Evolutionary conservation across 2,797 vertebrate species (phyloP).

Genomic region (Rhinophrynus dorsalis): DNA sequence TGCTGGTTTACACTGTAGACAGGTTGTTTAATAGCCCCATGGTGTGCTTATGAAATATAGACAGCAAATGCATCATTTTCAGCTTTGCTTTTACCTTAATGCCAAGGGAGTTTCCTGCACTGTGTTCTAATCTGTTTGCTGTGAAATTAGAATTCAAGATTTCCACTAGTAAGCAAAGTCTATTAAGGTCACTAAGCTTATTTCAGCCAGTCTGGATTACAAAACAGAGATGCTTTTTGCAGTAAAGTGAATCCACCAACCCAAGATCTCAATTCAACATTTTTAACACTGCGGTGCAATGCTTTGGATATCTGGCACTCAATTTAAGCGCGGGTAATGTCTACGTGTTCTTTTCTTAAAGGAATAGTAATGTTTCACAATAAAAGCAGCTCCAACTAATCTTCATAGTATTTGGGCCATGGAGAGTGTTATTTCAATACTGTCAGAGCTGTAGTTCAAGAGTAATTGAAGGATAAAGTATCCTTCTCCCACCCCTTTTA

Average conservation of each 20-base stretch:
- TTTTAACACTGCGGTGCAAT: no score
- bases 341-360: slow-evolving; percentile 3
- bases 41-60: slow-evolving; percentile 15
- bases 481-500: no score
- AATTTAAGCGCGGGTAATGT: slow-evolving; percentile 8
- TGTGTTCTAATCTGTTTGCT: slow-evolving; percentile 23
- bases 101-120: not conserved
- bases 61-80: slow-evolving; percentile 32
- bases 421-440: no score
- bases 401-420: no score
- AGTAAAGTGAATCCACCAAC: slow-evolving; percentile 28
- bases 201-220: slow-evolving; percentile 18
- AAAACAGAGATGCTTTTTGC: slow-evolving; percentile 34
- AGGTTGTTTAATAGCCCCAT: slow-evolving; percentile 30
- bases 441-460: no score
- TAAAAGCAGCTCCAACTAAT: no score
- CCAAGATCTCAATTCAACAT: slow-evolving; percentile 1
- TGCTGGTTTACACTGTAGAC: slow-evolving; percentile 4
- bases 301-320: no score
- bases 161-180: slow-evolving; percentile 32
- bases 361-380: no score
- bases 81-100: slow-evolving; percentile 5
- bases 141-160: slow-evolving; percentile 42
- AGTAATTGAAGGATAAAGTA: no score
- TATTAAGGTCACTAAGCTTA: slow-evolving; percentile 38